Evolutionary conservation across 2,888 invertebrate species (phyloP).

Genomic region (Alentia gelatinosa): DNA sequence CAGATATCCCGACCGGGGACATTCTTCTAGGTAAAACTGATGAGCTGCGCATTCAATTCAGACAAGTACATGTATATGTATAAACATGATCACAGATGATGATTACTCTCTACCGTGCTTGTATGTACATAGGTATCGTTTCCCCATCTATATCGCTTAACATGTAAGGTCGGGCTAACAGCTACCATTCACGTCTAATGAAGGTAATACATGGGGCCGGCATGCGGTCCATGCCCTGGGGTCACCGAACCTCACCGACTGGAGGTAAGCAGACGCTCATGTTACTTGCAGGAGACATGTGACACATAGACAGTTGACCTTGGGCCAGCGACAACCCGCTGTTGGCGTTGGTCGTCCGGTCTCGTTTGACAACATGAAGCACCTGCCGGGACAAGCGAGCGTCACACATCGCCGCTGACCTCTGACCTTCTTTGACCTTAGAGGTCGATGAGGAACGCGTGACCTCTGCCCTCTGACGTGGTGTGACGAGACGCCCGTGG

Average conservation of each 20-base stretch:
- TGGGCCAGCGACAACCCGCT: neutral
- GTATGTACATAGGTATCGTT: no score
- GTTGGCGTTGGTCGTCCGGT: neutral
- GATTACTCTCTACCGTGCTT: no score
- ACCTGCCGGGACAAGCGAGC: neutral
- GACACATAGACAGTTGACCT: neutral
- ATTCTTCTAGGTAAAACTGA: no score
- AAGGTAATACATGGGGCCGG: neutral
- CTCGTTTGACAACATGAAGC: neutral
- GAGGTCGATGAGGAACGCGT: neutral
- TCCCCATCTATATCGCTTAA: no score
- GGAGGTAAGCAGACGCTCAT: neutral
- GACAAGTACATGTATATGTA: no score
- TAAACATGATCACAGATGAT: no score
- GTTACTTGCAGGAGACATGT: neutral
- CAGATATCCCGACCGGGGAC: no score
- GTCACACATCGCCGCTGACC: neutral
- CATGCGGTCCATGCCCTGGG: neutral
- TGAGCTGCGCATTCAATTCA: no score
- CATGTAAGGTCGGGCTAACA: neutral
- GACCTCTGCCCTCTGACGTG: neutral
- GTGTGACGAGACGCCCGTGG: neutral
- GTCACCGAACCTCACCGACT: neutral
- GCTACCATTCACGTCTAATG: neutral
- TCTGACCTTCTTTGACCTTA: neutral